Percentiles rank a stretch among this genome's conserved stretches.
Conservation (phyloP, 2,888 invertebrate species). For the Metallyticus violacea region DNA sequence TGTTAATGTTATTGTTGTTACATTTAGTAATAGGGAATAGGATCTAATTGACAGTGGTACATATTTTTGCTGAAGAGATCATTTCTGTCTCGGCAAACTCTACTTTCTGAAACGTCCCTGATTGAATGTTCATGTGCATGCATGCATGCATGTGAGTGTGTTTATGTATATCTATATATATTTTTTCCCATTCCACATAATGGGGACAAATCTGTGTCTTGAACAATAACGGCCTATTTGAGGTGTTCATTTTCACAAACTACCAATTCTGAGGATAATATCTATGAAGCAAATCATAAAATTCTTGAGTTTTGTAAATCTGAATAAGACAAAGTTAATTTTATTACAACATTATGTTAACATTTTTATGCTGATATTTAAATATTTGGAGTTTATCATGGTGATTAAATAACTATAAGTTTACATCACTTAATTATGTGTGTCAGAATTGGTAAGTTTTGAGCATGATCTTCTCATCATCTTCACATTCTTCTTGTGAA, state of each 20-base stretch:
- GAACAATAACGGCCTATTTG: constrained; percentile 32
- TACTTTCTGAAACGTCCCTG: constrained; percentile 6
- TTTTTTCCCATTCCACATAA: not conserved
- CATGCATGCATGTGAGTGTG: not conserved
- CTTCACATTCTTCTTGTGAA: not conserved
- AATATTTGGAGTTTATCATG: not conserved
- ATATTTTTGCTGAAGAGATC: constrained; percentile 7
- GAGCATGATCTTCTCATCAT: not conserved
- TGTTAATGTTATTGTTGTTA: constrained; percentile 21
- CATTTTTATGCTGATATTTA: not conserved
- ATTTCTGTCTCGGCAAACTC: not conserved
- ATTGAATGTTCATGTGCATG: too few relatives aligned
- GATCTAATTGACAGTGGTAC: not conserved
- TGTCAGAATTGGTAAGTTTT: constrained; percentile 6
- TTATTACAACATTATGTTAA: not conserved
- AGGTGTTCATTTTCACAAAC: constrained; percentile 10
- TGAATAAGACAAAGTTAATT: not conserved
- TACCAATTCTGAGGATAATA: not conserved
- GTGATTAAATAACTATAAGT: not conserved
- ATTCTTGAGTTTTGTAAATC: not conserved
- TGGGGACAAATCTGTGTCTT: constrained; percentile 26
- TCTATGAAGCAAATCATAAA: not conserved
- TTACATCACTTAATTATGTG: not conserved
- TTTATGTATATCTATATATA: not conserved
- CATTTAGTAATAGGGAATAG: not conserved